These are phyloP conservation scores for Antrozous pallidus DNA, from an alignment of 2,797 vertebrate species.

Conservation along the genomic window DNA sequence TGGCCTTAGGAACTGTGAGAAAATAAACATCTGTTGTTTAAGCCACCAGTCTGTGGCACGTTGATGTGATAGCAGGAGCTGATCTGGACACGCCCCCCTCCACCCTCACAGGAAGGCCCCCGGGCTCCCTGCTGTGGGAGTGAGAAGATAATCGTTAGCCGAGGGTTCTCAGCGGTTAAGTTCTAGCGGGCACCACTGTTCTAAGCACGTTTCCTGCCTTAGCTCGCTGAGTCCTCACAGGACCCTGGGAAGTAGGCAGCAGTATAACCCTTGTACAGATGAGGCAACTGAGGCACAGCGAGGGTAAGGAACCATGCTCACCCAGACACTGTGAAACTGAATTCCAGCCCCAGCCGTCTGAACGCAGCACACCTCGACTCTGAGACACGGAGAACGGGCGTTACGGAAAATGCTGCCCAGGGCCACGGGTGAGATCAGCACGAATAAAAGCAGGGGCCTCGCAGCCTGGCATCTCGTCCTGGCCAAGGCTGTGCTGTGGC, in stretches of 20 bases:
- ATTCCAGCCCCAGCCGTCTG: neutral
- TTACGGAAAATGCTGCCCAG: too few species aligned
- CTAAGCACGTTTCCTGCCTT: neutral
- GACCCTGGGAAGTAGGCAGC: rapidly evolving
- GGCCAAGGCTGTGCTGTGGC: neutral
- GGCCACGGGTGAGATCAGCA: neutral
- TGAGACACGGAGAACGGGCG: neutral
- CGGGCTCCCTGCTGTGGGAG: neutral
- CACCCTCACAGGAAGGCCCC: neutral
- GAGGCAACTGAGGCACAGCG: neutral
- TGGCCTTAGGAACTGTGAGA: neutral
- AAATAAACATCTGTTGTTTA: neutral
- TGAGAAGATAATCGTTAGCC: neutral
- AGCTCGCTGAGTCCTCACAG: neutral
- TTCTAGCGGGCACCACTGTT: rapidly evolving
- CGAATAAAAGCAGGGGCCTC: rapidly evolving
- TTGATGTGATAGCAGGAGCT: neutral
- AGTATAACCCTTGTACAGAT: neutral
- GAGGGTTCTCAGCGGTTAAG: neutral
- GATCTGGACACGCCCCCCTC: neutral
- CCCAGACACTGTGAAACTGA: neutral
- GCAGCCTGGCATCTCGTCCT: neutral
- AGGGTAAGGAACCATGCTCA: neutral
- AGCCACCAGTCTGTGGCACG: neutral
- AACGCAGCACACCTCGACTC: neutral